Percentiles rank a stretch among this genome's conserved stretches.
Conservation (phyloP, 2,113 vertebrate species). For the Scolopax mira region DNA sequence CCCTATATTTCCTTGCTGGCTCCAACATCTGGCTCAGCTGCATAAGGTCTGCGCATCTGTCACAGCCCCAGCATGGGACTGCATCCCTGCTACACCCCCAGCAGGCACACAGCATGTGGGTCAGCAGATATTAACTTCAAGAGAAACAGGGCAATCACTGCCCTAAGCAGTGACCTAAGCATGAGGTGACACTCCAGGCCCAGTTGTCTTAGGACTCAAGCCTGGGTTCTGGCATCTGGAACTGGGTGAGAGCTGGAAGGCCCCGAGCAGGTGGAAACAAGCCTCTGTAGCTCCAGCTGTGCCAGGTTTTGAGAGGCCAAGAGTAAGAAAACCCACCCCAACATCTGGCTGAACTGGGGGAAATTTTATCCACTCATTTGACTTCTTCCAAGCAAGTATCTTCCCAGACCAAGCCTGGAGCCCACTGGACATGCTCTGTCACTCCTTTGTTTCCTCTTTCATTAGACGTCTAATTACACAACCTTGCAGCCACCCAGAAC, state of each 20-base stretch:
- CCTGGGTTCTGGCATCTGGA: neutral
- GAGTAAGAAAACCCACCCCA: neutral
- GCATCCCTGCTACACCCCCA: fast-evolving
- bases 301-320: neutral
- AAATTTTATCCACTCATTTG: neutral
- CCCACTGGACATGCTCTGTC: neutral
- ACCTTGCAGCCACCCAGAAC: constrained; percentile 19
- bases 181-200: neutral
- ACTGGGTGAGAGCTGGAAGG: neutral
- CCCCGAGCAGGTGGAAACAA: neutral
- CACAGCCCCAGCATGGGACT: neutral
- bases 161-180: neutral
- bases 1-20: neutral
- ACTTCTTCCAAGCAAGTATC: neutral
- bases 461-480: neutral
- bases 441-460: neutral
- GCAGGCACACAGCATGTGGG: fast-evolving
- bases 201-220: fast-evolving
- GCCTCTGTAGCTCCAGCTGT: neutral
- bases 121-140: neutral
- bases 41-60: neutral
- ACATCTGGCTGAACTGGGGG: neutral
- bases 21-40: neutral
- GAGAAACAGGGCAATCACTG: fast-evolving
- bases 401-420: neutral